phyloP scores from a whole-genome alignment of 2,888 invertebrate genomes.

The Hirtodrosophila cameraria region DNA sequence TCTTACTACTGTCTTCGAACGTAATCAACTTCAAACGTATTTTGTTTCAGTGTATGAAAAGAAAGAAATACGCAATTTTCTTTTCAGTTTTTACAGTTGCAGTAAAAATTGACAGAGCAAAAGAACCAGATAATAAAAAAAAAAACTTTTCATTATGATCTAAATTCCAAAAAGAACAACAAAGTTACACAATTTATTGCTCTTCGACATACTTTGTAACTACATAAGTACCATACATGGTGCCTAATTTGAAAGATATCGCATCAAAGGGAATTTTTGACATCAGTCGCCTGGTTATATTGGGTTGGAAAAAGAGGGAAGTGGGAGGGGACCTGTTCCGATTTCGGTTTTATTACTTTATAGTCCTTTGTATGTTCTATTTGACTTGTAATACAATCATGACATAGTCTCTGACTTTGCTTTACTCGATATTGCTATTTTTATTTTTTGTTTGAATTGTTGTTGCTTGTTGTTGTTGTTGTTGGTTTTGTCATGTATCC shows the following conservation, averaged over 20 bases:
- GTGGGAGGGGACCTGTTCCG: not conserved
- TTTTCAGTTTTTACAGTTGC: not conserved
- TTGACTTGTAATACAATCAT: conserved; percentile 27
- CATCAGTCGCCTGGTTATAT: conserved; percentile 4
- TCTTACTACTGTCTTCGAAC: no score
- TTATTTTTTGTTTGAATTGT: not conserved
- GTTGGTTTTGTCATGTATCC: no score
- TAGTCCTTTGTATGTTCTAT: conserved; percentile 15
- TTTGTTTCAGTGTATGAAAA: no score
- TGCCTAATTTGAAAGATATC: conserved; percentile 1
- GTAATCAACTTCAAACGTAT: no score
- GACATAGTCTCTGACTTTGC: conserved; percentile 1
- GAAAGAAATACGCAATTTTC: no score
- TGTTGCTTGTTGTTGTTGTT: no score
- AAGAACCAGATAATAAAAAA: not conserved
- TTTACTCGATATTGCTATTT: conserved; percentile 1
- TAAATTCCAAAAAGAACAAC: not conserved
- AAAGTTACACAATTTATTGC: conserved; percentile 17
- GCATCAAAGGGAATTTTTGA: conserved; percentile 21
- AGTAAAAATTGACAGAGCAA: not conserved
- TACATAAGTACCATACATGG: not conserved
- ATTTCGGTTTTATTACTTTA: conserved; percentile 26
- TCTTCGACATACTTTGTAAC: not conserved
- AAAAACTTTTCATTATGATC: conserved; percentile 4
- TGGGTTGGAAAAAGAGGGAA: not conserved